phyloP scores from a whole-genome alignment of 2,888 invertebrate species.

The Siphonodentalium dalli region DNA sequence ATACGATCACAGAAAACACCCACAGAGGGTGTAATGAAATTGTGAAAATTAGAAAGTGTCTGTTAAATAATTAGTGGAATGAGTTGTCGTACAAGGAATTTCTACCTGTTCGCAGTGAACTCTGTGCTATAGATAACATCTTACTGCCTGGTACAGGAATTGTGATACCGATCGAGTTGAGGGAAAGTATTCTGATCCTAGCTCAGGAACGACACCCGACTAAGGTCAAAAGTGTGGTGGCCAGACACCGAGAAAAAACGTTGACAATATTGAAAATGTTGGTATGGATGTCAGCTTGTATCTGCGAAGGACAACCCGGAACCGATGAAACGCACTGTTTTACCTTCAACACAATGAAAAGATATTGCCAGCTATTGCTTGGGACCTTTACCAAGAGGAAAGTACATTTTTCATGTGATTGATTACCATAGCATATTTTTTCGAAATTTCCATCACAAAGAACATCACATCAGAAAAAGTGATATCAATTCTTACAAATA shows the following conservation, averaged over 20 bases:
- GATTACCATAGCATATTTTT: neutral
- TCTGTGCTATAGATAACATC: constrained; percentile 9
- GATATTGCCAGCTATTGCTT: neutral
- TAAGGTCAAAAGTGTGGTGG: constrained; percentile 13
- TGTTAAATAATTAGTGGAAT: too few species aligned
- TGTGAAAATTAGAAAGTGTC: too few species aligned
- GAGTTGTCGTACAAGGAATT: neutral
- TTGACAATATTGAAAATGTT: constrained; percentile 2
- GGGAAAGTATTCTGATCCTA: neutral
- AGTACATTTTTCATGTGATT: neutral
- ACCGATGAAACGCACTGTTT: constrained; percentile 6
- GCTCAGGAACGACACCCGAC: constrained; percentile 16
- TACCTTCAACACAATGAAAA: constrained; percentile 10
- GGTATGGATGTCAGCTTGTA: too few species aligned
- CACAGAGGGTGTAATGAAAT: too few species aligned
- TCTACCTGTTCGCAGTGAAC: neutral
- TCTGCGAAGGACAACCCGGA: constrained; percentile 2
- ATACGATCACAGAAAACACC: too few species aligned
- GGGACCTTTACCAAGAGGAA: neutral
- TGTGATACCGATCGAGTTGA: neutral
- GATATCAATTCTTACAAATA: too few species aligned
- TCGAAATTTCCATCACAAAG: neutral
- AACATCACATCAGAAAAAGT: neutral
- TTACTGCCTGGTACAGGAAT: constrained; percentile 12
- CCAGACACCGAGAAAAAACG: constrained; percentile 2